Percentiles rank a stretch among this genome's conserved stretches.
phyloP scores from a whole-genome alignment of 92 coral and sea anemone species.

The Plumapathes pennacea region DNA sequence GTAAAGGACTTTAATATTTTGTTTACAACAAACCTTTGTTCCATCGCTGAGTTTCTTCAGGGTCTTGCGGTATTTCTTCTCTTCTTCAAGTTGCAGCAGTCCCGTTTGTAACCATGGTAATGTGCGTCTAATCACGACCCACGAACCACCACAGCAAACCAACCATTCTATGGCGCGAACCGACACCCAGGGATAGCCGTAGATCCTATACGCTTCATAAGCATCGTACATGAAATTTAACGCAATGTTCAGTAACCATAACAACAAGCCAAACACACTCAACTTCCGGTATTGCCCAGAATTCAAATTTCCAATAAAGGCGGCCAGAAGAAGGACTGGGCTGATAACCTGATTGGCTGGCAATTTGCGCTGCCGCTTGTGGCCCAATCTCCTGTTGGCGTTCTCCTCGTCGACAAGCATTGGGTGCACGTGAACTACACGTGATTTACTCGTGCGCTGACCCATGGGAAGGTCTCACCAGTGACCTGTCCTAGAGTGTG shows the following conservation, averaged over 20 bases:
- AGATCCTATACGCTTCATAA: slow-evolving; percentile 43
- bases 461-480: too few species aligned
- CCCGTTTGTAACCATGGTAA: slow-evolving; percentile 62
- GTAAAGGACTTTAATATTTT: too few species aligned
- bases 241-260: slow-evolving; percentile 44
- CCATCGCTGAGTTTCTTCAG: slow-evolving; percentile 20
- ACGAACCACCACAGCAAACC: slow-evolving; percentile 39
- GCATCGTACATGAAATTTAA: slow-evolving; percentile 38
- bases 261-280: slow-evolving; percentile 29
- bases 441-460: slow-evolving; percentile 3
- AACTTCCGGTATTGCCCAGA: slow-evolving; percentile 14
- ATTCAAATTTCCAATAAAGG: slow-evolving; percentile 52
- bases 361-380: background rate
- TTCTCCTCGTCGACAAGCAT: background rate
- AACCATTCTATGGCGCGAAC: slow-evolving; percentile 41
- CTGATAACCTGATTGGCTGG: slow-evolving; percentile 9
- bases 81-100: slow-evolving; percentile 25
- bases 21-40: slow-evolving; percentile 54
- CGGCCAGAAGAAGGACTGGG: slow-evolving; percentile 45
- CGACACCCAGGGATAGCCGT: slow-evolving; percentile 52
- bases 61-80: slow-evolving; percentile 32
- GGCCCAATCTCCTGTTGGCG: slow-evolving; percentile 1
- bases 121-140: slow-evolving; percentile 32
- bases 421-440: background rate
- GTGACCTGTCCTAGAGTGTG: too few species aligned